Evolutionary conservation across 2,113 vertebrate species (phyloP), one percentile per base, ranked within the genome.

Genomic region (Lepidothrix coronata): DNA sequence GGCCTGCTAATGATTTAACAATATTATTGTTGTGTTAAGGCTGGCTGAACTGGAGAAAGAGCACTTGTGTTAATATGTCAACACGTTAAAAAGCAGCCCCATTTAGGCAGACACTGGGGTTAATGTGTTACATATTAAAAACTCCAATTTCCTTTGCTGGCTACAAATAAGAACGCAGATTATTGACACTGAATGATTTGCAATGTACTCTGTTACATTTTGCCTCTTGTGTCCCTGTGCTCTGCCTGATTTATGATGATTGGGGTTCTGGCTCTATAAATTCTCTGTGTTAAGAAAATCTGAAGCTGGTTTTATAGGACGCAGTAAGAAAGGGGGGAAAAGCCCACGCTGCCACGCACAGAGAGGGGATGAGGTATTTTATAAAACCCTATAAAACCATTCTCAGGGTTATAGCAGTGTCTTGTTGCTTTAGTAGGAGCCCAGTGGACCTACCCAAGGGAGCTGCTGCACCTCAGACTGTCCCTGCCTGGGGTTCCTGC

Each of bases 111-210:
- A 87, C 86, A 57, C 95, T 96, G 79, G 88, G 92, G 85, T 94
- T 97, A 96, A 96, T 95, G 96, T 96, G 92, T 92, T 96, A 94
- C 92, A 87, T 92, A 95, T 95, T 97, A 94, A 96, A 95, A 95
- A 93, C 82, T 91, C 90, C 92, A 90, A 93, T 96, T 97, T 92
- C 95, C 93, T 94, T 87, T 73, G 86, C 92, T 93, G 86, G 85
- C 92, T 95, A 57, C 92, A 95, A 95, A 89, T 84, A 96, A 75
- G 82, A 80, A 49, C 54, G 2, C 20, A 27, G 92, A 68, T 91
- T 94, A 95, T 95, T 96, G 96, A 96, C 88, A 88, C 83, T 75
- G 90, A 94, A 86, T 92, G 92, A 96, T 96, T 94, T 95, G 83
- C 76, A 82, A 48, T 25, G 76, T 76, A 86, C 70, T 65, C 4